Percentiles rank a stretch among this genome's conserved stretches.
These are phyloP conservation scores for Subanguina moxae DNA, from an alignment of 1,140 invertebrate genomes.

Conservation along the genomic window DNA sequence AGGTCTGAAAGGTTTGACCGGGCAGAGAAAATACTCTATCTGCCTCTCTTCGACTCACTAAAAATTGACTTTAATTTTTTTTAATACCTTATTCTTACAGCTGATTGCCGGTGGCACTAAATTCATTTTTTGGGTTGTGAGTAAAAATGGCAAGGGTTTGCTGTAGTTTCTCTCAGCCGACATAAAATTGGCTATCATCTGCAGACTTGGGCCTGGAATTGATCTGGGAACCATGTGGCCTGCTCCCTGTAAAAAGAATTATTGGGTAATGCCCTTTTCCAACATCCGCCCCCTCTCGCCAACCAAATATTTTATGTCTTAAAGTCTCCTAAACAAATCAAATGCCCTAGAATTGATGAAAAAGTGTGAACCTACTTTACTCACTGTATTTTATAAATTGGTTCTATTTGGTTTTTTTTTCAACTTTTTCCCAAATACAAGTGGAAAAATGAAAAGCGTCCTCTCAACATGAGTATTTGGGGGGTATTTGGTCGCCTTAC, in stretches of 20 bases:
- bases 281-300: too few species aligned
- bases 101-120: not conserved
- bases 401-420: too few species aligned
- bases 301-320: too few species aligned
- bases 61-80: slow-evolving; percentile 11
- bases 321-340: too few species aligned
- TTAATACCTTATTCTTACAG: not conserved
- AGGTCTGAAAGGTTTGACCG: slow-evolving; percentile 39
- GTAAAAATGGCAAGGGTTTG: not conserved
- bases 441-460: too few species aligned
- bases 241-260: slow-evolving; percentile 57
- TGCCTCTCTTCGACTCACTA: slow-evolving; percentile 30
- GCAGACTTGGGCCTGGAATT: slow-evolving; percentile 60
- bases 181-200: slow-evolving; percentile 55
- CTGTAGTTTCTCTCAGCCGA: not conserved
- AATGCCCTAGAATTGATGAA: too few species aligned
- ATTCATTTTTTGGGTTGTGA: not conserved
- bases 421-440: too few species aligned
- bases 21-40: slow-evolving; percentile 52
- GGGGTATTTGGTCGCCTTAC: too few species aligned
- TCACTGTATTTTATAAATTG: too few species aligned
- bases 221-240: slow-evolving; percentile 65
- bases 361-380: too few species aligned
- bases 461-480: too few species aligned
- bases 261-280: too few species aligned